Percentiles rank a stretch among this genome's conserved stretches.
Evolutionary conservation across 92 coral and sea anemone genomes (phyloP).

Genomic region (Ricordea florida): DNA sequence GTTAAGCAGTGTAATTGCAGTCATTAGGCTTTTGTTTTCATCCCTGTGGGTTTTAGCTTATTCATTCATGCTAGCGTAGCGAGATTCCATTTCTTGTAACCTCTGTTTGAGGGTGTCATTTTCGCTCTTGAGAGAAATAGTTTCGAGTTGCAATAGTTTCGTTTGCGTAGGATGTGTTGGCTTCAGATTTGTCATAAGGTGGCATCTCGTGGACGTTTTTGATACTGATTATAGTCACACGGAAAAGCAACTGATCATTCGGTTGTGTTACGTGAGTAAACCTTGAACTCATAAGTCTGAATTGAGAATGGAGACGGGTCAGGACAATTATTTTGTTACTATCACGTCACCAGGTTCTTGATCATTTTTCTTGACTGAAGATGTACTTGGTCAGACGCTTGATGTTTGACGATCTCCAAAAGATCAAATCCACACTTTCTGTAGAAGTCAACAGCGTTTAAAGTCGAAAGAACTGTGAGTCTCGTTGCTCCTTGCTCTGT

Average conservation of each 20-base stretch:
- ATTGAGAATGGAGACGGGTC: no score
- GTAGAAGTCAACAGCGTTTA: slow-evolving; percentile 19
- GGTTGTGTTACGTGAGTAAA: no score
- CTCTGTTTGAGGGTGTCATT: neutral
- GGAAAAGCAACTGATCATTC: no score
- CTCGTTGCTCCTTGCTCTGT: slow-evolving; percentile 1
- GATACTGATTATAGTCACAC: no score
- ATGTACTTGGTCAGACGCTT: slow-evolving; percentile 8
- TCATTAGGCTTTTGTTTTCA: no score
- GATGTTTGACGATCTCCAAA: slow-evolving; percentile 19
- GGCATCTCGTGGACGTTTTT: no score
- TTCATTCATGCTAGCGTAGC: neutral
- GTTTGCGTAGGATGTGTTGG: neutral
- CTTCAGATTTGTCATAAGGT: no score
- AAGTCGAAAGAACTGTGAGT: slow-evolving; percentile 13
- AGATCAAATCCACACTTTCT: slow-evolving; percentile 15
- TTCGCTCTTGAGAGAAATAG: neutral
- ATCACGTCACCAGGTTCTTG: slow-evolving; percentile 1
- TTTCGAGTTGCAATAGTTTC: neutral
- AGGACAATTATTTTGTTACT: no score
- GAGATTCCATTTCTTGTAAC: neutral
- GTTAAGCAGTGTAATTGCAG: no score
- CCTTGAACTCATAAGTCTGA: no score
- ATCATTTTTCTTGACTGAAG: slow-evolving; percentile 2
- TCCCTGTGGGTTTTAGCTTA: no score